phyloP scores from a whole-genome alignment of 1,140 invertebrate genomes.

The Hyposmocoma kahamanoa region DNA sequence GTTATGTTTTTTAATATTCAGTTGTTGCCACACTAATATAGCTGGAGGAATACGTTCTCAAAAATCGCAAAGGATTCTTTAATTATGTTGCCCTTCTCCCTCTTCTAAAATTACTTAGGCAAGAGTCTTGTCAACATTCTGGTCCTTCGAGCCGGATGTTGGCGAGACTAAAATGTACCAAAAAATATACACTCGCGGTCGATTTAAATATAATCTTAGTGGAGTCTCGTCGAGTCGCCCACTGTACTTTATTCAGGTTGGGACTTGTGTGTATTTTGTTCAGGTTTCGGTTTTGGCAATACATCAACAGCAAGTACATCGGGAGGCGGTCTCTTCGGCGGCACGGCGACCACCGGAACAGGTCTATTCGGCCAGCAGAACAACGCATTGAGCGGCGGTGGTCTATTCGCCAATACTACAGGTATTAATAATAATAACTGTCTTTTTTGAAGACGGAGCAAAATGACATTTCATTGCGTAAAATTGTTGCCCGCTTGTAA shows the following conservation, averaged over 20 bases:
- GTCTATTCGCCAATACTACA: conserved; percentile 76
- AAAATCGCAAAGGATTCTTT: no score
- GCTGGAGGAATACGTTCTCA: neutral
- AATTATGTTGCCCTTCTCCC: neutral
- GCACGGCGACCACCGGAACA: conserved; percentile 61
- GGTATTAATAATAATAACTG: conserved; percentile 47
- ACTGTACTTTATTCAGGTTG: no score
- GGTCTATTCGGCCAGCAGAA: conserved; percentile 78
- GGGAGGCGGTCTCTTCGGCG: conserved; percentile 67
- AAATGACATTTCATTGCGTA: no score
- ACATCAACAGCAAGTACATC: conserved; percentile 41
- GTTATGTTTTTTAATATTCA: no score
- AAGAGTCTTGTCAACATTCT: neutral
- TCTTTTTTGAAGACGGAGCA: no score
- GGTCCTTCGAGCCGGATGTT: neutral
- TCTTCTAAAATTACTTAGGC: neutral
- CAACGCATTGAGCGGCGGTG: conserved; percentile 66
- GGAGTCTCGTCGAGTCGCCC: no score
- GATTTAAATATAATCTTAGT: no score
- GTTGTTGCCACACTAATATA: neutral
- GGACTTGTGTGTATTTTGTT: neutral
- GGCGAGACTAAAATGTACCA: neutral
- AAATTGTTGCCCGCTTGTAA: no score
- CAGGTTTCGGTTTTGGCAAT: conserved; percentile 52
- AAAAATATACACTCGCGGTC: no score